These are phyloP conservation scores for Drosophila lini DNA, from an alignment of 1,140 invertebrate genomes.

Conservation along the genomic window DNA sequence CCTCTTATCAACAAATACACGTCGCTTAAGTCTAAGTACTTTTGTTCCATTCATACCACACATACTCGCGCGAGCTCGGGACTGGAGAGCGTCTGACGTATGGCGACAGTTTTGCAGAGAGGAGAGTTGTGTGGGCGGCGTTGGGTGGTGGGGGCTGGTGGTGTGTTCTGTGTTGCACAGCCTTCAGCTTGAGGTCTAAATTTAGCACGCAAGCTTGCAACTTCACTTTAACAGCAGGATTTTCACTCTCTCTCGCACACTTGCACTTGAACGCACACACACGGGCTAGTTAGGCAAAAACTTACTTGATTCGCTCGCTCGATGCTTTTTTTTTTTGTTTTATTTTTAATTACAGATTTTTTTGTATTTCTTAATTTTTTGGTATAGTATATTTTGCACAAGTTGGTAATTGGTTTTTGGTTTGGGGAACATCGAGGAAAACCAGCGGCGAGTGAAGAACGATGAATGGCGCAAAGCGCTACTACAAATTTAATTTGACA, in stretches of 20 bases:
- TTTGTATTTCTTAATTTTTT: conserved; percentile 5
- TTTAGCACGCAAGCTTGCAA: conserved; percentile 78
- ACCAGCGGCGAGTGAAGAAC: conserved; percentile 69
- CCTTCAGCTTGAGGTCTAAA: conserved; percentile 79
- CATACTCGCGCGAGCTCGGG: conserved; percentile 36
- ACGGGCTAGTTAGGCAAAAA: conserved; percentile 39
- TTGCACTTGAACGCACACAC: conserved; percentile 2
- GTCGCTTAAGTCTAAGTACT: conserved; percentile 63
- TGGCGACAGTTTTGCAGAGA: conserved; percentile 54
- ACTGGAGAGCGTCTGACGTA: conserved; percentile 57
- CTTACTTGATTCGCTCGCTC: conserved; percentile 59
- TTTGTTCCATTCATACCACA: conserved; percentile 80
- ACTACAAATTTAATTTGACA: conserved; percentile 73
- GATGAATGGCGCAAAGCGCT: conserved; percentile 65
- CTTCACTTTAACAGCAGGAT: conserved; percentile 57
- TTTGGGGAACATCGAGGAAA: conserved; percentile 52
- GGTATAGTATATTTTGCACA: conserved; percentile 10
- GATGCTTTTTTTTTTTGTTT: conserved; percentile 1
- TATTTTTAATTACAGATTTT: conserved; percentile 14
- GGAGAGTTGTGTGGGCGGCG: conserved; percentile 48
- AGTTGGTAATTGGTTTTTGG: conserved; percentile 9
- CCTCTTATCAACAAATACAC: conserved; percentile 22
- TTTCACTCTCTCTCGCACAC: conserved; percentile 17
- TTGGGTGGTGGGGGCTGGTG: conserved; percentile 47
- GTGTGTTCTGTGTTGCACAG: conserved; percentile 62